Evolutionary conservation across 2,797 vertebrate genomes (phyloP).

Genomic region (Dicrostonyx torquatus): DNA sequence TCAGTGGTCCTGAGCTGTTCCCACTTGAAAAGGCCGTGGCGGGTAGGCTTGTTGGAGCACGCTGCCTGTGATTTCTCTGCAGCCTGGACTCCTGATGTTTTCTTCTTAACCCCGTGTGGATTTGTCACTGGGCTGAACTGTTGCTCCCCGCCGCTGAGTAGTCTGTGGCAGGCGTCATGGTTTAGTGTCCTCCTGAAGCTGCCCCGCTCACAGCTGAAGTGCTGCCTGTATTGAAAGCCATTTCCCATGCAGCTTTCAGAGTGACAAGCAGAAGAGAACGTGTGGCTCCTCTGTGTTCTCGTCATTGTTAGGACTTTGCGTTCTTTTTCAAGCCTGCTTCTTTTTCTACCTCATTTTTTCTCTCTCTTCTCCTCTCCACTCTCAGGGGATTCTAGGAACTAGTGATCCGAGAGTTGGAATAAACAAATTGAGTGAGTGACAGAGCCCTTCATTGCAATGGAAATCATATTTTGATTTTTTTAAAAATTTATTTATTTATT

Average conservation of each 20-base stretch:
- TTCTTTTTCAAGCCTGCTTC: not conserved
- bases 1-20: not conserved
- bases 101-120: not conserved
- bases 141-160: not conserved
- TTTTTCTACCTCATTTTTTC: not conserved
- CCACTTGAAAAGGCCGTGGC: not conserved
- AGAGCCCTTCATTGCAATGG: not conserved
- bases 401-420: not conserved
- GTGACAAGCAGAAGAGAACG: not conserved
- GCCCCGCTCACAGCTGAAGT: not conserved
- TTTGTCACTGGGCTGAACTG: not conserved
- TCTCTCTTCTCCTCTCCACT: not conserved
- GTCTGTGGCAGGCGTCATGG: not conserved
- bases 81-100: not conserved
- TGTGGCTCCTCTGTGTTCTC: not conserved
- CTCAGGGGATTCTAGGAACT: not conserved
- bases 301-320: not conserved
- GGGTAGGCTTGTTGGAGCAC: not conserved
- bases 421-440: not conserved
- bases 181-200: not conserved
- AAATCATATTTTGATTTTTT: slow-evolving; percentile 26
- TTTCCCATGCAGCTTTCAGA: not conserved
- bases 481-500: too few relatives aligned
- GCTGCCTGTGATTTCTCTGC: not conserved
- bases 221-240: not conserved